A percentile compares a stretch with the other conserved stretches of the same genome.
These are phyloP conservation scores for Tragelaphus scriptus DNA, from an alignment of 2,113 vertebrate genomes.

Conservation along the genomic window DNA sequence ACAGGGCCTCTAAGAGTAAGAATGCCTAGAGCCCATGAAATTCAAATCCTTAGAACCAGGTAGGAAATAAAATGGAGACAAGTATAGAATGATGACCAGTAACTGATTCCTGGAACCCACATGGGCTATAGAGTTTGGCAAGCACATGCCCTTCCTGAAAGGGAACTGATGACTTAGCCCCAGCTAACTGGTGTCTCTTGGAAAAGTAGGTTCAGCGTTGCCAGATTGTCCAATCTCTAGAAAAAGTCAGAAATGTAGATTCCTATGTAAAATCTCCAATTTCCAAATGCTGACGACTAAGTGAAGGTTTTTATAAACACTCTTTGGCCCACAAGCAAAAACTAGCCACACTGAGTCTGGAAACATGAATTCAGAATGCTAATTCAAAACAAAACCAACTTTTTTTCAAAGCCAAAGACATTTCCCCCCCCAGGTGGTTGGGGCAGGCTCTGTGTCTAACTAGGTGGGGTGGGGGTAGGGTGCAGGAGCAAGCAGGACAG, in stretches of 20 bases:
- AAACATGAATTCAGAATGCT: background rate
- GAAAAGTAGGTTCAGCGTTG: background rate
- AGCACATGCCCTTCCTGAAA: background rate
- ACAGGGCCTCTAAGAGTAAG: conserved; percentile 4
- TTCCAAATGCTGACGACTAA: background rate
- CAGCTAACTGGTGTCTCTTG: background rate
- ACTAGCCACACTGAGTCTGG: background rate
- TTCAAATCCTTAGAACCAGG: background rate
- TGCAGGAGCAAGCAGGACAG: background rate
- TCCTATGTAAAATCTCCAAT: background rate
- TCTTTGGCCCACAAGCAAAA: background rate
- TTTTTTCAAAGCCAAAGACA: conserved; percentile 4
- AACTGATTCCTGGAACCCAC: background rate
- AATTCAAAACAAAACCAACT: background rate
- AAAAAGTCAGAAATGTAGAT: background rate
- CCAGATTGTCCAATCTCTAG: background rate
- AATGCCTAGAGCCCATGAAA: conserved; percentile 2
- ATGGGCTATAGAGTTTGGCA: background rate
- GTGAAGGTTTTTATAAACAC: background rate
- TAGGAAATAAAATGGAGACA: background rate
- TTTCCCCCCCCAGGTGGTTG: background rate
- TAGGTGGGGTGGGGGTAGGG: background rate
- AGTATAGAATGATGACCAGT: background rate
- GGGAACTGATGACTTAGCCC: no score
- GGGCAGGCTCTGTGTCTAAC: background rate